Conservation (phyloP, 2,888 invertebrate genomes). For the Caenorhabditis wallacei region DNA sequence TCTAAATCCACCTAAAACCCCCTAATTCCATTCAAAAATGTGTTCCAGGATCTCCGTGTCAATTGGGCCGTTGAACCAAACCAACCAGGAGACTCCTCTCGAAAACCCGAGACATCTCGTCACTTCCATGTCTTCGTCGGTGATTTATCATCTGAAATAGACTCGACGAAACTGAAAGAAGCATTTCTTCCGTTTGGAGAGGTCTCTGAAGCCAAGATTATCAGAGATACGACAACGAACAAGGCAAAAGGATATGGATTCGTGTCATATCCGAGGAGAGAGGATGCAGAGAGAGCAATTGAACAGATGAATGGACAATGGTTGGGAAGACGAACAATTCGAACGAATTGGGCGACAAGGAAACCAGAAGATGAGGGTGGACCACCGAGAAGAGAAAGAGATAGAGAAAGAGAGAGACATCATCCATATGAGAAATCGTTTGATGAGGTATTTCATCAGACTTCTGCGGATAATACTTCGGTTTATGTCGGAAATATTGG, state of each 20-base stretch:
- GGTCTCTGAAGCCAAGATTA: constrained; percentile 99
- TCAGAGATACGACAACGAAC: constrained; percentile 97
- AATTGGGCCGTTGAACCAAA: constrained; percentile 99
- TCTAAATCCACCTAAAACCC: not conserved
- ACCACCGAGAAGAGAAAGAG: constrained; percentile 30
- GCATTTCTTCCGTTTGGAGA: constrained; percentile 99
- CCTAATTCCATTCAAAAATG: not conserved
- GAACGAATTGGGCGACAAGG: constrained; percentile 99
- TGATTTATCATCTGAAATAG: constrained; percentile 98
- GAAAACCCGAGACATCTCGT: constrained; percentile 89
- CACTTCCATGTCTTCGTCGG: constrained; percentile 99
- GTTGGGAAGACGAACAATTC: constrained; percentile 96
- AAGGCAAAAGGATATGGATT: constrained; percentile 99
- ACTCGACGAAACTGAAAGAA: constrained; percentile 96
- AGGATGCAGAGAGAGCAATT: constrained; percentile 98
- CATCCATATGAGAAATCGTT: constrained; percentile 87
- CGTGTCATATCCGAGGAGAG: constrained; percentile 98
- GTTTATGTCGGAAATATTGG: constrained; percentile 97
- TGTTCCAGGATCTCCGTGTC: constrained; percentile 94
- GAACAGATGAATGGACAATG: constrained; percentile 99
- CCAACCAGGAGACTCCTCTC: constrained; percentile 86
- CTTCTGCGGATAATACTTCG: constrained; percentile 97
- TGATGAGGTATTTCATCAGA: constrained; percentile 98
- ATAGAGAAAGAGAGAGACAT: not conserved
- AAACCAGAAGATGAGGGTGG: constrained; percentile 88